Base-by-base conservation (phyloP, 1,140 invertebrate species). In the Trissolcus basalis region DNA sequence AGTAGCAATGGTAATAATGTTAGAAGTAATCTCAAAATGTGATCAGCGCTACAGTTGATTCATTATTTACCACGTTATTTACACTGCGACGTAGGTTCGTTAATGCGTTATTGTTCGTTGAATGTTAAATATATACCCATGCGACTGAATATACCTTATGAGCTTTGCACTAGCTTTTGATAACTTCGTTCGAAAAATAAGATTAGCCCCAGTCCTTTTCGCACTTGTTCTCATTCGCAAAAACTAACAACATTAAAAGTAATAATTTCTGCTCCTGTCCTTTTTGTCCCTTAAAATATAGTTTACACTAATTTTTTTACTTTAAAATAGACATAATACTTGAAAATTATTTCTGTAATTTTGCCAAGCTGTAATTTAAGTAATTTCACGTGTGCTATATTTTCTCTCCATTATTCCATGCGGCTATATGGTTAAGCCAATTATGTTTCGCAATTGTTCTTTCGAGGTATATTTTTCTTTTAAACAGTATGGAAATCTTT, bases 81-180 rank as follows among this genome's bases (percentile, higher is more conserved):
- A 39, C 36, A 39, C n/a, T 39, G 2, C 9, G 15, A 15, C 16
- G 58, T 43, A 51, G 12, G 13, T 50, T 61, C 36, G 47, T 51
- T 61, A 61, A 32, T 41, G 13, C n/a, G 14, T 51, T 50, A 61
- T 61, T 61, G 36, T 61, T 51, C 10, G 36, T 14, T 51, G 36
- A 43, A 50, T n/a, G 33, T 61, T 41, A 61, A 61, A 61, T 61
- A 51, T 43, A 56, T 11, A 33, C 39, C 11, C 45, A 10, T 32
- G 45, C 49, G 16, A 15, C 19, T 39, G 47, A 60, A 60, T 60
- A 47, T 50, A 49, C n/a, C 10, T 19, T 39, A n/a, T 13, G 14
- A 12, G 27, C 9, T 60, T 44, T 3, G 36, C n/a, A 9, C n/a
- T 27, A 27, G 36, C 9, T 39, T 39, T n/a, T n/a, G 36, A 39